Base-by-base conservation (phyloP, 2,888 invertebrate species). In the Eupithecia pulchellata region DNA sequence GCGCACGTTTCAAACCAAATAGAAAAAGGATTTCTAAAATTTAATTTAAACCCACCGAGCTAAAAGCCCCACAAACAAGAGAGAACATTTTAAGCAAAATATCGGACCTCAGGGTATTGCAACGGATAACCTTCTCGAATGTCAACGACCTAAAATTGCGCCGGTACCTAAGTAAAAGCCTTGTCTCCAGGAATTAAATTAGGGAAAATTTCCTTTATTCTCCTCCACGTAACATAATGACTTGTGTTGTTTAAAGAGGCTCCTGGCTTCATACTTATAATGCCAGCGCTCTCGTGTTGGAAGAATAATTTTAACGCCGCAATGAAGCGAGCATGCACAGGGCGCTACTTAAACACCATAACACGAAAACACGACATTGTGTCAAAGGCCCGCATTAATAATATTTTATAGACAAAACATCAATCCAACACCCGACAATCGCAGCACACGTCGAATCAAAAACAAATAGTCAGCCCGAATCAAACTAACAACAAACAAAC, bases 151-250 rank as follows among this genome's bases (percentile, higher is more conserved):
- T 79, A 78, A 82, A 84, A 84, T 81, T 80, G 82, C 64, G 60
- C 61, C 64, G 64, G 83, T 75, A 72, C 74, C 74, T 71, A 72
- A 74, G 81, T 82, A 80, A 83, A 85, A 82, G 82, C 77, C 79
- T 77, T 78, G 82, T 84, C 81, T 84, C 78, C 78, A 78, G 75
- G 84, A 87, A 90, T 88, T 85, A 86, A 87, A 88, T 89, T 87
- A 84, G 82, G 82, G 82, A 79, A 81, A 82, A 85, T 82, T 83
- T 79, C 75, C 74, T 78, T 81, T 77, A 77, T 82, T 78, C 78
- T 74, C 76, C 75, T 72, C 75, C 71, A 77, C 73, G 79, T 77
- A 77, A 78, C 78, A 74, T 82, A 83, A 86, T 81, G 80, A 82
- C 79, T 83, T 81, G 79, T 84, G 81, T 84, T 82, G 80, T 83